These are phyloP conservation scores for Xiphophorus hellerii DNA, from an alignment of 2,113 vertebrate genomes.

Conservation along the genomic window DNA sequence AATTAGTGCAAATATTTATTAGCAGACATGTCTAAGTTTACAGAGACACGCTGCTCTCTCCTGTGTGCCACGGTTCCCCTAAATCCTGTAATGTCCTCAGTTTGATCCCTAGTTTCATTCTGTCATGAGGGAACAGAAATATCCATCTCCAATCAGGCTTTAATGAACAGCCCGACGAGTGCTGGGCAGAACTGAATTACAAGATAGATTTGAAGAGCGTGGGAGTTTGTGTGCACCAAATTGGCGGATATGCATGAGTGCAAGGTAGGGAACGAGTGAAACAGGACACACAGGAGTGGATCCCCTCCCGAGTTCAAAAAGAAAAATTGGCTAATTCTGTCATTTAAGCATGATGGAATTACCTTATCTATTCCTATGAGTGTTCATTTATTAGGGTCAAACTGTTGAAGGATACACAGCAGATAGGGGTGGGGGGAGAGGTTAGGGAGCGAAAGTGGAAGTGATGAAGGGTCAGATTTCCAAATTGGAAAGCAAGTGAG, in stretches of 20 bases:
- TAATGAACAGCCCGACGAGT: conserved; percentile 79
- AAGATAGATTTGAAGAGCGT: conserved; percentile 65
- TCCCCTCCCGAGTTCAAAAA: conserved; percentile 63
- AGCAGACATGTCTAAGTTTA: conserved; percentile 31
- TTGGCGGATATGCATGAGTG: conserved; percentile 1
- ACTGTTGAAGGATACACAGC: conserved; percentile 30
- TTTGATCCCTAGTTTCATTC: conserved; percentile 73
- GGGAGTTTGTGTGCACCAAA: conserved; percentile 28
- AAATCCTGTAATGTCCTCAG: conserved; percentile 62
- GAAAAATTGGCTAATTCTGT: conserved; percentile 71
- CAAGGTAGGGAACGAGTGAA: conserved; percentile 59
- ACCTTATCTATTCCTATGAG: conserved; percentile 63
- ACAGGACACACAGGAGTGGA: conserved; percentile 76
- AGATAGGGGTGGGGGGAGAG: conserved; percentile 22
- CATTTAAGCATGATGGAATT: conserved; percentile 58
- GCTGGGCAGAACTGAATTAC: conserved; percentile 73
- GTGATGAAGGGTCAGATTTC: conserved; percentile 46
- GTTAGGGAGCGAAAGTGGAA: conserved; percentile 34
- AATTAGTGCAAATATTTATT: conserved; percentile 61
- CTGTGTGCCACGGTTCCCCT: conserved; percentile 46
- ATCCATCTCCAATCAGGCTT: conserved; percentile 76
- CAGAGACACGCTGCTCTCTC: conserved; percentile 20
- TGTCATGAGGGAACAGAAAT: conserved; percentile 73
- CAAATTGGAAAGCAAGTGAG: conserved; percentile 52
- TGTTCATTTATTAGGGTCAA: conserved; percentile 70